These are phyloP conservation scores for Dasysyrphus albostriatus DNA, from an alignment of 2,888 invertebrate genomes.

Conservation along the genomic window DNA sequence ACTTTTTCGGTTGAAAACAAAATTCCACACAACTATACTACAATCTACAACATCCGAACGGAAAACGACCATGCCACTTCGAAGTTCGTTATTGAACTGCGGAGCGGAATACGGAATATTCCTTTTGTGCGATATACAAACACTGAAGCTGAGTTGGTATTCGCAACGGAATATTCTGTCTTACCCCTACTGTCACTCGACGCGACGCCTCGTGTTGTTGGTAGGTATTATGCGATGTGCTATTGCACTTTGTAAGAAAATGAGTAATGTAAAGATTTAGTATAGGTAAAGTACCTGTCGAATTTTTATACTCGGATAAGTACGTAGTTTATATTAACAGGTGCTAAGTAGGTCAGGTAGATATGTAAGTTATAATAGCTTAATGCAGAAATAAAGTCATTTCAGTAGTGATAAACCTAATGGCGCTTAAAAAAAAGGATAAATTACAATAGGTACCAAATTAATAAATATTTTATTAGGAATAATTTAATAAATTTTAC, in stretches of 20 bases:
- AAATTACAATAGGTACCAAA: too few relatives aligned
- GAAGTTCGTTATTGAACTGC: conserved; percentile 25
- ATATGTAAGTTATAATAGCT: too few relatives aligned
- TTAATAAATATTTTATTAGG: too few relatives aligned
- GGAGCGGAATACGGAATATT: conserved; percentile 21
- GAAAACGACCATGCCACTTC: conserved; percentile 8
- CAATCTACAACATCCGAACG: background rate
- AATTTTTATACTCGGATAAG: too few relatives aligned
- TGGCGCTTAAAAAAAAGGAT: too few relatives aligned
- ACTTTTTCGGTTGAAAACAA: background rate
- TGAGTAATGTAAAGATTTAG: too few relatives aligned
- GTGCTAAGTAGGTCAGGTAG: too few relatives aligned
- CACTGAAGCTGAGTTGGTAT: background rate
- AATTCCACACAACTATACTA: background rate
- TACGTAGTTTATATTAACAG: too few relatives aligned
- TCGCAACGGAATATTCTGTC: background rate
- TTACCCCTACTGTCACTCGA: background rate
- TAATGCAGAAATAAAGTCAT: too few relatives aligned
- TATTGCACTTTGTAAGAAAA: too few relatives aligned
- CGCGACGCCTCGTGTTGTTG: background rate
- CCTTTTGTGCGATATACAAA: background rate
- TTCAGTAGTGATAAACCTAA: too few relatives aligned
- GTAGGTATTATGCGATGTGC: background rate
- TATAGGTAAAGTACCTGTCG: too few relatives aligned
- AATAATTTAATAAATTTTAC: background rate